Conservation (phyloP, 2,113 vertebrate species). For the Polypterus bichir region DNA sequence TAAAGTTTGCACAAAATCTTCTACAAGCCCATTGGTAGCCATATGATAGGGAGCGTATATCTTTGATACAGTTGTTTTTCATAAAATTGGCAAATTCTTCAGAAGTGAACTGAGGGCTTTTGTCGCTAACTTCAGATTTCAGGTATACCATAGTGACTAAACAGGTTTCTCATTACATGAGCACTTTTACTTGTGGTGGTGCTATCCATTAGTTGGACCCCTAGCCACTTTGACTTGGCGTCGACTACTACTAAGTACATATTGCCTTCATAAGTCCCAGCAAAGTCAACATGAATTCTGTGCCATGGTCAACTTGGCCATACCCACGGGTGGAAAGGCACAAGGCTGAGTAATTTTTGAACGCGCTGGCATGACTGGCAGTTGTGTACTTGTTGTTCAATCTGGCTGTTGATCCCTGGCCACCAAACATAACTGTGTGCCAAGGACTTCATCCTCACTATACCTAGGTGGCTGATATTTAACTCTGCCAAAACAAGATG, state of each 20-base stretch:
- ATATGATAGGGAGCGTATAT: conserved; percentile 12
- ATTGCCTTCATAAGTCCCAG: conserved; percentile 5
- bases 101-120: conserved; percentile 12
- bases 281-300: conserved; percentile 11
- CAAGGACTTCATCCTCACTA: conserved; percentile 14
- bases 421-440: conserved; percentile 17
- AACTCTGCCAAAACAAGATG: conserved; percentile 6
- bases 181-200: conserved; percentile 9
- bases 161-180: conserved; percentile 5
- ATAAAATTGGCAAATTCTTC: conserved; percentile 11
- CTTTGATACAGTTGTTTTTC: conserved; percentile 2
- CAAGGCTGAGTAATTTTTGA: neutral
- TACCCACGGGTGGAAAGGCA: conserved; percentile 8
- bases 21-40: conserved; percentile 4
- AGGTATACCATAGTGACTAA: conserved; percentile 12
- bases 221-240: conserved; percentile 17
- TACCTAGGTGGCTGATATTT: conserved; percentile 9
- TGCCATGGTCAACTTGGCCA: conserved; percentile 14
- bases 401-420: conserved; percentile 8
- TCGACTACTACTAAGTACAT: conserved; percentile 16
- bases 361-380: conserved; percentile 6
- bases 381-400: conserved; percentile 5
- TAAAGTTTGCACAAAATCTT: conserved; percentile 17
- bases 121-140: conserved; percentile 13
- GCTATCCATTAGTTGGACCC: conserved; percentile 13